Percentiles rank a stretch among this genome's conserved stretches.
These are phyloP conservation scores for Erpobdella octoculata DNA, from an alignment of 2,888 invertebrate genomes.

Conservation along the genomic window DNA sequence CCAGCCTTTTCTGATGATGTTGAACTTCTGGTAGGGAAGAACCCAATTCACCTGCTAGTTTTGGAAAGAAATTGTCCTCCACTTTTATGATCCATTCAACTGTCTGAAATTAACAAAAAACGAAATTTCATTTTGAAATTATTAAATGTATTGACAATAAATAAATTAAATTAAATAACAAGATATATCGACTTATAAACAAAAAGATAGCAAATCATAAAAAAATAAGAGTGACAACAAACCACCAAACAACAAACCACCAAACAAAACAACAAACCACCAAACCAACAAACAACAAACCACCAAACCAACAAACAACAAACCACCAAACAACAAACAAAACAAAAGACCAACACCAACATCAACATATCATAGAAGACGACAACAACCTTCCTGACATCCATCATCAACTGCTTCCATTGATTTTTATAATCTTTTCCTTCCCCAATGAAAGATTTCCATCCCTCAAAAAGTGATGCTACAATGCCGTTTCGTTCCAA, in stretches of 20 bases:
- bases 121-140: no score
- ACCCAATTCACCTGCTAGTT: slow-evolving; percentile 62
- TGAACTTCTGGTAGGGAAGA: slow-evolving; percentile 54
- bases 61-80: slow-evolving; percentile 68
- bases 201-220: no score
- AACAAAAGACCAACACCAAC: not conserved
- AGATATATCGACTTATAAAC: no score
- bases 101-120: slow-evolving; percentile 45
- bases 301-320: no score
- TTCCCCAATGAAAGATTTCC: slow-evolving; percentile 61
- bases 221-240: no score
- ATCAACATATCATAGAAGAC: no score
- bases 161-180: no score
- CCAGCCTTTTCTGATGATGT: slow-evolving; percentile 46
- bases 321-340: no score
- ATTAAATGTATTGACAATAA: no score
- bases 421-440: slow-evolving; percentile 55
- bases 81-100: slow-evolving; percentile 56
- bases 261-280: no score
- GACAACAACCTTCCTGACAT: slow-evolving; percentile 65
- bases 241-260: no score
- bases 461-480: slow-evolving; percentile 65
- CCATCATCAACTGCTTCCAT: slow-evolving; percentile 58
- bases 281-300: no score
- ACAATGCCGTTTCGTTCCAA: slow-evolving; percentile 50